phyloP scores from a whole-genome alignment of 2,113 vertebrate species.

The Himantopus leucocephalus region DNA sequence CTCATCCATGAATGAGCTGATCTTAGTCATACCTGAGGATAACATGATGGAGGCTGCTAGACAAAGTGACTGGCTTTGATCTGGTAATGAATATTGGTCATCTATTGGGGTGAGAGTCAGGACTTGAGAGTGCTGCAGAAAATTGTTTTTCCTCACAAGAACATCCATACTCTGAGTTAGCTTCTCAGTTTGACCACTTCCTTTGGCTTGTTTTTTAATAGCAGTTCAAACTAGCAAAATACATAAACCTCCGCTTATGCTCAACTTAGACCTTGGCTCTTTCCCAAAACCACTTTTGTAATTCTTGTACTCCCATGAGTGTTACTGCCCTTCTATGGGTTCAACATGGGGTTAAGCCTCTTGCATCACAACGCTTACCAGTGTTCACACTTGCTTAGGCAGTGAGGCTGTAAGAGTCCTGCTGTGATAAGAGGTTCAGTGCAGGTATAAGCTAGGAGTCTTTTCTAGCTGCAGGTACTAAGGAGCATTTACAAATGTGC shows the following conservation, averaged over 20 bases:
- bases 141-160: neutral
- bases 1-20: neutral
- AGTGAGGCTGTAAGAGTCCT: neutral
- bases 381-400: neutral
- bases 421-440: neutral
- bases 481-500: rapidly evolving
- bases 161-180: neutral
- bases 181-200: neutral
- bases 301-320: neutral
- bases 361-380: neutral
- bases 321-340: neutral
- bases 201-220: neutral
- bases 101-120: neutral
- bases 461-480: neutral
- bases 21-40: neutral
- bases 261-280: neutral
- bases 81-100: neutral
- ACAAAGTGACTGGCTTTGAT: neutral
- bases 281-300: neutral
- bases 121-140: neutral
- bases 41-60: neutral
- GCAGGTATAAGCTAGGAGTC: neutral
- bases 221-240: neutral
- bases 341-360: neutral
- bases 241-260: neutral